Evolutionary conservation across 2,113 vertebrate genomes (phyloP).

Genomic region (Crocuta crocuta): DNA sequence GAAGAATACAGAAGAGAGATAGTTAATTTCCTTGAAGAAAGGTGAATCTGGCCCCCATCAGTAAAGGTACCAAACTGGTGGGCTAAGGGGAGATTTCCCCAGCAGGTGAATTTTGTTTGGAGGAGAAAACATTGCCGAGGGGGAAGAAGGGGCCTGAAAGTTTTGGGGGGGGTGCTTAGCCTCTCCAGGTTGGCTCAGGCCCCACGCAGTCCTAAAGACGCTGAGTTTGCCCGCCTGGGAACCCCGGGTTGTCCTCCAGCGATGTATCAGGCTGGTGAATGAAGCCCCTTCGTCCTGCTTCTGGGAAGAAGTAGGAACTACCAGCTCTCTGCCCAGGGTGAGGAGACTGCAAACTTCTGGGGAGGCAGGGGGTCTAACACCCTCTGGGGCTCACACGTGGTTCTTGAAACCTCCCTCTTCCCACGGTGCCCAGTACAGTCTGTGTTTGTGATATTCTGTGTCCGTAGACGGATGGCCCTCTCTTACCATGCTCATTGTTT

Average conservation of each 20-base stretch:
- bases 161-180: not conserved
- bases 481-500: not conserved
- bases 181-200: not conserved
- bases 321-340: too few relatives aligned
- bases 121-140: not conserved
- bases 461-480: not conserved
- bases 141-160: not conserved
- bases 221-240: not conserved
- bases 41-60: not conserved
- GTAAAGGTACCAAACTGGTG: not conserved
- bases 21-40: not conserved
- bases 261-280: not conserved
- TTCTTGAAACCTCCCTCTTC: not conserved
- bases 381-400: not conserved
- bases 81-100: not conserved
- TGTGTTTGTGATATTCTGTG: not conserved
- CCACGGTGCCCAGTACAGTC: rapidly evolving
- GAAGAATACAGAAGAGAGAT: not conserved
- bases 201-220: not conserved
- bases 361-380: not conserved
- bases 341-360: not conserved
- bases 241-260: not conserved
- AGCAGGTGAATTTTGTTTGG: not conserved
- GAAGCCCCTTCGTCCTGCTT: not conserved
- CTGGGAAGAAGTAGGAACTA: not conserved